Percentiles rank a stretch among this genome's conserved stretches.
Conservation (phyloP, 2,113 vertebrate genomes). For the Larimichthys crocea region DNA sequence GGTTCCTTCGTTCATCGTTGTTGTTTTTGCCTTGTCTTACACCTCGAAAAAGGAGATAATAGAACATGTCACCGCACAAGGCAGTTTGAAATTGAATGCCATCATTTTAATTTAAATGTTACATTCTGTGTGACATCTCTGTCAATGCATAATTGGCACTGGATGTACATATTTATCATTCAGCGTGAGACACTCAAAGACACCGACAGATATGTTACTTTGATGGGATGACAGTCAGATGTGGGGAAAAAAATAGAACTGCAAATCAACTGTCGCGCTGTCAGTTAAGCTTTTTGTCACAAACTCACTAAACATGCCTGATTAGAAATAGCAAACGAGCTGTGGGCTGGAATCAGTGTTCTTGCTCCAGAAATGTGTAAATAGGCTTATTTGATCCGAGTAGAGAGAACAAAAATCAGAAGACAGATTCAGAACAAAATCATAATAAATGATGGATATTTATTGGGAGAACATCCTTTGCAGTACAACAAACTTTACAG, state of each 20-base stretch:
- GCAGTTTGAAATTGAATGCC: constrained; percentile 74
- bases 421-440: constrained; percentile 34
- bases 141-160: constrained; percentile 79
- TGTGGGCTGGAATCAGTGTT: constrained; percentile 61
- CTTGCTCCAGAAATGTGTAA: constrained; percentile 55
- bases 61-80: constrained; percentile 71
- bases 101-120: constrained; percentile 80
- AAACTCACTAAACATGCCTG: constrained; percentile 73
- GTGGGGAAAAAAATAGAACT: constrained; percentile 51
- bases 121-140: constrained; percentile 74
- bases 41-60: constrained; percentile 56
- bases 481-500: constrained; percentile 6
- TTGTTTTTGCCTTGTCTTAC: constrained; percentile 71
- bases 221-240: constrained; percentile 78
- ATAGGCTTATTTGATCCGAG: constrained; percentile 52
- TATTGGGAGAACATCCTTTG: constrained; percentile 21
- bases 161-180: constrained; percentile 81
- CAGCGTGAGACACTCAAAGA: constrained; percentile 74
- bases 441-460: constrained; percentile 34
- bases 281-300: constrained; percentile 79
- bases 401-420: constrained; percentile 21
- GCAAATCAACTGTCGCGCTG: constrained; percentile 77
- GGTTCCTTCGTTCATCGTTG: constrained; percentile 54
- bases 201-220: constrained; percentile 72
- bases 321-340: constrained; percentile 76